phyloP scores from a whole-genome alignment of 2,113 vertebrate species.

The Asarcornis scutulata region DNA sequence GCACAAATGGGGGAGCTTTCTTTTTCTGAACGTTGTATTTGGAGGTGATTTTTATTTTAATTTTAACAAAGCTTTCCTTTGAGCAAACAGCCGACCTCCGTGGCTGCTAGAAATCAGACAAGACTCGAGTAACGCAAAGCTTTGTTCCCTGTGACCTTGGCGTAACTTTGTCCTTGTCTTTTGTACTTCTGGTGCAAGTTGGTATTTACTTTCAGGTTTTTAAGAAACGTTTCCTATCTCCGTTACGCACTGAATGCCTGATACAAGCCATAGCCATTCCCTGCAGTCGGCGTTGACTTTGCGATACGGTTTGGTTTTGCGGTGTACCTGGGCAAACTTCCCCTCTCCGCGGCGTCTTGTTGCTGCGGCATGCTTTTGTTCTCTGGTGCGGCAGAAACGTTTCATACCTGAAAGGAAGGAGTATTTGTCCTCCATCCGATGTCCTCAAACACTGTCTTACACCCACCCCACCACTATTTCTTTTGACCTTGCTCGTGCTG shows the following conservation, averaged over 20 bases:
- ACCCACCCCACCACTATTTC: constrained; percentile 74
- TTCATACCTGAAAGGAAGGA: constrained; percentile 57
- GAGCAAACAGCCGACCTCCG: background rate
- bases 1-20: background rate
- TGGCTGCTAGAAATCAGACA: background rate
- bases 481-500: constrained; percentile 60
- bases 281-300: constrained; percentile 82
- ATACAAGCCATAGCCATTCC: constrained; percentile 65
- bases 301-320: constrained; percentile 74
- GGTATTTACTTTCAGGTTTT: constrained; percentile 75
- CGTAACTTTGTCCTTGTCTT: constrained; percentile 70
- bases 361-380: constrained; percentile 64
- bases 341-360: constrained; percentile 52
- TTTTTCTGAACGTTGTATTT: background rate
- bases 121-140: fast-evolving
- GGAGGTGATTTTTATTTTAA: background rate
- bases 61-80: background rate
- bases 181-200: constrained; percentile 68
- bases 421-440: constrained; percentile 69
- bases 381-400: constrained; percentile 58
- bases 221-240: constrained; percentile 78
- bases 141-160: constrained; percentile 75
- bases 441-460: constrained; percentile 59
- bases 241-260: constrained; percentile 70
- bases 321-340: constrained; percentile 75